Evolutionary conservation across 1,140 invertebrate species (phyloP), one percentile per base, ranked within the genome.

Genomic region (Whitmania pigra): DNA sequence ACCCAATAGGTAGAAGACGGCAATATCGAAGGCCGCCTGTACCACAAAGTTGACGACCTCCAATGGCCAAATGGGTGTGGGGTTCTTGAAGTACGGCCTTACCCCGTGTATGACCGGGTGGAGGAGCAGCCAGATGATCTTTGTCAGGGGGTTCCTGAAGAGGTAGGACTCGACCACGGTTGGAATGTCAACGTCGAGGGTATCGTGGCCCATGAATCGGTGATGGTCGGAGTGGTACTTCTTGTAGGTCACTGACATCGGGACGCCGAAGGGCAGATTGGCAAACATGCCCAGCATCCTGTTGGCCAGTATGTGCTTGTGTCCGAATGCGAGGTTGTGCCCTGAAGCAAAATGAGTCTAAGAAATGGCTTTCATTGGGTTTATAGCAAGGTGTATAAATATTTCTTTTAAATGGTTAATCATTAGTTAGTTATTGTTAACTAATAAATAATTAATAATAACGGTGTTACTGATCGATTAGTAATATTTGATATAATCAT

Each of bases 1-100:
- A 88, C 92, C 93, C 76, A 91, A 89, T 57, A 86, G 86, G 74
- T 92, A 88, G 73, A 88, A 87, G 7, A 97, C 86, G 20, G 89
- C 55, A 9, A 83, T 85, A 83, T 97, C 88, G 79, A 95, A 96
- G 69, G 85, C 83, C 31, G 98, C 76, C 81, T 98, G 94, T 74
- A 96, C 88, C 13, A 88, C 81, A 40, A 89, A 83, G 83, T 99
- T 99, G 66, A 94, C 71, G 20, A 71, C n/a, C 22, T 71, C 71
- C 27, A 71, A 18, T 0, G 20, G 18, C 22, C 40, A 49, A 13
- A 94, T 89, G 15, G 87, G 83, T 80, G 96, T 96, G 0, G 94
- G 95, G 55, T 77, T 80, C 73, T 80, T 81, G 74, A 79, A 79
- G 69, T 80, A 79, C 27, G 80, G 80, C 0, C 80, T 75, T 0